These are phyloP conservation scores for Chymomyza amoena DNA, from an alignment of 2,888 invertebrate species.

Conservation along the genomic window DNA sequence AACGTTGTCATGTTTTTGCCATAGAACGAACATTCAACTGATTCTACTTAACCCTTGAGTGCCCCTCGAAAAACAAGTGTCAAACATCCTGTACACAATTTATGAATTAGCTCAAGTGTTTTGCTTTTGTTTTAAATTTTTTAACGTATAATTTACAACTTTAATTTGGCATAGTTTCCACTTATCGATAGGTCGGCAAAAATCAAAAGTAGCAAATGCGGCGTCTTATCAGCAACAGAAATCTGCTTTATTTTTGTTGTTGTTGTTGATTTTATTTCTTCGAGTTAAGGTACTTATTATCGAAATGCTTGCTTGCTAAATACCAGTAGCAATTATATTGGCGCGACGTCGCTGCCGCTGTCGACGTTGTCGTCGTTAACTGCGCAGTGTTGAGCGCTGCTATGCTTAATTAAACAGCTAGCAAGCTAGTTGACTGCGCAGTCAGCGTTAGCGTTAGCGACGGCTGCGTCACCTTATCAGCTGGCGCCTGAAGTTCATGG, in stretches of 20 bases:
- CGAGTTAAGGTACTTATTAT: background rate
- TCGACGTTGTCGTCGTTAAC: conserved; percentile 28
- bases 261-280: background rate
- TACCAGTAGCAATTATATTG: conserved; percentile 64
- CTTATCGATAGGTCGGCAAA: conserved; percentile 41
- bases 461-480: conserved; percentile 25
- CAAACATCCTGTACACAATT: background rate
- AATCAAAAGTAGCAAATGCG: conserved; percentile 54
- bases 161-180: background rate
- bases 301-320: conserved; percentile 63
- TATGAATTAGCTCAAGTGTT: background rate
- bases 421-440: background rate
- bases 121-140: background rate
- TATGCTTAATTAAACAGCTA: conserved; percentile 24
- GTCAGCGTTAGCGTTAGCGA: conserved; percentile 44
- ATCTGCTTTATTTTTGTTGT: conserved; percentile 46
- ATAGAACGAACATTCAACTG: too few relatives aligned
- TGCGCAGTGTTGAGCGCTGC: conserved; percentile 9
- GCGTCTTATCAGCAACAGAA: conserved; percentile 54
- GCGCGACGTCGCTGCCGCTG: conserved; percentile 14
- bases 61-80: background rate
- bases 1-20: too few relatives aligned
- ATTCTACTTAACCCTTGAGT: background rate
- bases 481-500: conserved; percentile 20
- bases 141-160: conserved; percentile 14